phyloP scores from a whole-genome alignment of 2,113 vertebrate species.

The Meriones unguiculatus region DNA sequence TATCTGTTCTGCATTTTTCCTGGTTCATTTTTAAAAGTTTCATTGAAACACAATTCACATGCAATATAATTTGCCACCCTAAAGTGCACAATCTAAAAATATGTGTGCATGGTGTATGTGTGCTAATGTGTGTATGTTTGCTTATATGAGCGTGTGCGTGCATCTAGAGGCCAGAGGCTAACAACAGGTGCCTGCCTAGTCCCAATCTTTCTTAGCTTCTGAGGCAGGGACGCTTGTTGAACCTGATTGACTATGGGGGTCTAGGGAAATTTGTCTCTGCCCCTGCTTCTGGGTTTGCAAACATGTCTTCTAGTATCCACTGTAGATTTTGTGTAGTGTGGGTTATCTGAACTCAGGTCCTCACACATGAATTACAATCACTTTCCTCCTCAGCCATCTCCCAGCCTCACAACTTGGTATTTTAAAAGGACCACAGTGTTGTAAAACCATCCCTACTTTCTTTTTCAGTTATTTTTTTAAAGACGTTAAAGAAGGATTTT shows the following conservation, averaged over 20 bases:
- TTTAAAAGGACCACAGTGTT: neutral
- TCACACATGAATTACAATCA: neutral
- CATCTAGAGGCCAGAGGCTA: neutral
- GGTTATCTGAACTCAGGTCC: neutral
- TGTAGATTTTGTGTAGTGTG: too few relatives aligned
- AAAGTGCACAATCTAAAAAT: neutral
- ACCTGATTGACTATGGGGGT: neutral
- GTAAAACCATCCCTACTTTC: neutral
- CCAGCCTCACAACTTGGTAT: neutral
- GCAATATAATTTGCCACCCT: neutral
- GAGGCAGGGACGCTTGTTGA: neutral
- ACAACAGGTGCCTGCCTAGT: neutral
- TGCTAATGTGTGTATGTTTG: neutral
- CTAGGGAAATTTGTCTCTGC: neutral
- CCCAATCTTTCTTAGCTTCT: neutral
- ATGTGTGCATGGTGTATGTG: neutral
- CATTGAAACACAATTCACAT: constrained; percentile 36
- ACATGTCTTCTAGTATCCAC: too few relatives aligned
- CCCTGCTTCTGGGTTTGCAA: neutral
- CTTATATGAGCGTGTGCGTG: neutral
- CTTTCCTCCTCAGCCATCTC: too few relatives aligned
- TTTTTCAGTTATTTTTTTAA: neutral
- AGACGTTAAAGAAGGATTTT: neutral
- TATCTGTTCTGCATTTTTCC: neutral
- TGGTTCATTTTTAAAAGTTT: neutral